phyloP scores from a whole-genome alignment of 2,888 invertebrate genomes.

The Cremastinae sp. region DNA sequence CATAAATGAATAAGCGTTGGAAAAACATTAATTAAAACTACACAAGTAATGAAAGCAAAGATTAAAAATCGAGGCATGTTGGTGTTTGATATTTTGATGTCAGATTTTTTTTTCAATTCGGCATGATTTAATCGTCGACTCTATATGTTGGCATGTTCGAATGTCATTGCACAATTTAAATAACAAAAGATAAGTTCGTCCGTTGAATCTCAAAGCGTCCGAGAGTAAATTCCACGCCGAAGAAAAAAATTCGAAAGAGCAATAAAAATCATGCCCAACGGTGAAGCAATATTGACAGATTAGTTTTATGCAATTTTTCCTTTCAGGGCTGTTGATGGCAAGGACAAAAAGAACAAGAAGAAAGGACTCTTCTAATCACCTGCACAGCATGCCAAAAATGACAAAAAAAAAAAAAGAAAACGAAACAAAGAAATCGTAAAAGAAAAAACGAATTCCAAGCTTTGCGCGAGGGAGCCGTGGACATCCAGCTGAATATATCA shows the following conservation, averaged over 20 bases:
- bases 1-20: not conserved
- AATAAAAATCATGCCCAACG: not conserved
- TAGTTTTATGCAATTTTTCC: conserved; percentile 67
- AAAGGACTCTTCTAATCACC: conserved; percentile 91
- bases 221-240: not conserved
- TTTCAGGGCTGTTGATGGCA: conserved; percentile 91
- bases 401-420: conserved; percentile 25
- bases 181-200: not conserved
- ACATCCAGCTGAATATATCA: conserved; percentile 28
- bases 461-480: conserved; percentile 15
- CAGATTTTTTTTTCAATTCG: conserved; percentile 8
- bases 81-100: conserved; percentile 50
- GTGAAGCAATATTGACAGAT: conserved; percentile 27
- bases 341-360: conserved; percentile 94
- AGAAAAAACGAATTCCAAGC: conserved; percentile 48
- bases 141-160: conserved; percentile 52
- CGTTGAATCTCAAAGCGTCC: no score
- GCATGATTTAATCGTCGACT: conserved; percentile 39
- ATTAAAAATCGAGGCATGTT: conserved; percentile 45
- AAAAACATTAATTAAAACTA: no score
- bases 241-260: not conserved
- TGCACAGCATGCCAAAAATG: conserved; percentile 61
- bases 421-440: not conserved
- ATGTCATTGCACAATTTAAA: conserved; percentile 34
- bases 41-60: not conserved